Evolutionary conservation across 2,888 invertebrate species (phyloP), one percentile per base, ranked within the genome.

Genomic region (Trachelus troglodyta): DNA sequence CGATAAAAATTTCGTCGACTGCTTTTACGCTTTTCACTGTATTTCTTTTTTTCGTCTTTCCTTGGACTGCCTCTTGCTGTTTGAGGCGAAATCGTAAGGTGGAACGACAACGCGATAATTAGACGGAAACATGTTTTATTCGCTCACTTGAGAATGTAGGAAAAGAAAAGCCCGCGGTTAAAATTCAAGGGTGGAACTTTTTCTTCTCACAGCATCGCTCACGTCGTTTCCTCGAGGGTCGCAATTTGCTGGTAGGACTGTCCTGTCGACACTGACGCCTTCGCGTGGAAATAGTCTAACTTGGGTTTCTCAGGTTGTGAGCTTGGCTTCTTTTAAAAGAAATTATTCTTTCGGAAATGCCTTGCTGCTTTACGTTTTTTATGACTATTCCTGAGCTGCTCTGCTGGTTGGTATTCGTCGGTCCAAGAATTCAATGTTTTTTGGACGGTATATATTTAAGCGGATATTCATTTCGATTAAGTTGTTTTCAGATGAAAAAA

Each of bases 41-140:
- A 40, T 15, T 15, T 40, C 12, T 35, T 40, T 15, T 40, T 4
- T 12, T 40, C 40, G 15, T 15, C 40, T 40, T 2, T 15, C 40
- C 40, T 56, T 56, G 56, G 56, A 23, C 23, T 23, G 56, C 15
- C 6, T 56, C 23, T 56, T 71, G 71, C 35, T 6, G 12, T 6
- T 71, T 23, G 30, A 34, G 30, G 34, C 71, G 30, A 71, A 71
- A 71, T 11, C 30, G 12, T 30, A 34, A 56, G 15, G 23, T 56
- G 23, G 34, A 71, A 30, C 71, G 71, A 34, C 15, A 71, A 71
- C 71, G 71, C 71, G 30, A 30, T 71, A 71, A 71, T 71, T 71
- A 71, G 3, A 71, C 34, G 71, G 23, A 34, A 71, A 11, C 31
- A 15, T 34, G 34, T 34, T 71, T 34, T 71, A 31, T 71, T 34